Evolutionary conservation across 1,140 invertebrate species (phyloP), one percentile per base, ranked within the genome.

Genomic region (Drosophila nigromelanica): DNA sequence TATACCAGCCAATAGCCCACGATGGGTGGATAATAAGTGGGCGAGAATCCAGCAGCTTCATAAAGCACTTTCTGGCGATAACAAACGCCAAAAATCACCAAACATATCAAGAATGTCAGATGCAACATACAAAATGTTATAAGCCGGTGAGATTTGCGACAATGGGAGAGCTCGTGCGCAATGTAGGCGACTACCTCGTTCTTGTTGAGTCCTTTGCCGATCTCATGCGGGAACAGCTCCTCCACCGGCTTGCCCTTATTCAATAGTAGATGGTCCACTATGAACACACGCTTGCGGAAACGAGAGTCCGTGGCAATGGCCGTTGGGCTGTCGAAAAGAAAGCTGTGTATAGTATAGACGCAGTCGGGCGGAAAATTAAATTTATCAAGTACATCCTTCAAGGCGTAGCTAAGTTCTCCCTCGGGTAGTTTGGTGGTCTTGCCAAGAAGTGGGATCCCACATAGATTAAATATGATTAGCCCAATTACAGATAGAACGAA

Each of bases 101-200:
- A 27, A n/a, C 82, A 87, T 5, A 78, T 14, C 1, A 87, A 0
- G 0, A 87, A n/a, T 2, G 42, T 43, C 0, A 40, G 0, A 1
- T 78, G 58, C 3, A 58, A 0, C 8, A 87, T 6, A 0, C 1
- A 1, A 10, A 87, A 35, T 0, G 14, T 5, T 10, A 61, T 61
- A 2, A 27, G 0, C 4, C 45, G 0, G 35, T 87, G 64, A 3
- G 12, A 6, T 18, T 47, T n/a, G 0, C 12, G 24, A 70, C 71
- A 79, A n/a, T 87, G 82, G 30, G 56, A 24, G 21, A 87, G 52
- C 12, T 76, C 71, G 12, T 87, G 82, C 4, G 62, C 82, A 15
- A 87, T 35, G 55, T 68, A 78, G 0, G 78, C 82, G 0, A 63
- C 68, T 37, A 82, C 0, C 24, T 87, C 48, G 0, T 42, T 6